A percentile compares a stretch with the other conserved stretches of the same genome.
These are phyloP conservation scores for Chesias legatella DNA, from an alignment of 2,888 invertebrate species.

Conservation along the genomic window DNA sequence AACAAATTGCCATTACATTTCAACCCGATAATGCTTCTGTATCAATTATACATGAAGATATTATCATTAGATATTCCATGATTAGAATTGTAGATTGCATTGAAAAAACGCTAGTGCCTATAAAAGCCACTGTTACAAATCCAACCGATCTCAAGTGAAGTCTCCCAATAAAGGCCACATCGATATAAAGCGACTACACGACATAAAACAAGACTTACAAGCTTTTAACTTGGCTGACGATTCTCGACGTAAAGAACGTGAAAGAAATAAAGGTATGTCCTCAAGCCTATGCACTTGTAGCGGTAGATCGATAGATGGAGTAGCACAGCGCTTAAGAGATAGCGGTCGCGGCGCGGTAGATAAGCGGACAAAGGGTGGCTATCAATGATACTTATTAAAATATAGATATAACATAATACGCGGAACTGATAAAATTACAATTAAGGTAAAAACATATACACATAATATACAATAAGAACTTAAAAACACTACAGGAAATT, in stretches of 20 bases:
- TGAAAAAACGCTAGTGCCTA: constrained; percentile 11
- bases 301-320: neutral
- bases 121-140: constrained; percentile 11
- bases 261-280: constrained; percentile 48
- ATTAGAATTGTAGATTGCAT: constrained; percentile 14
- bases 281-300: constrained; percentile 17
- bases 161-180: constrained; percentile 20
- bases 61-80: constrained; percentile 1
- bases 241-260: constrained; percentile 29
- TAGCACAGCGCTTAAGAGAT: neutral
- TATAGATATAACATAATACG: too few species aligned
- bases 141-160: constrained; percentile 21
- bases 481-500: too few species aligned
- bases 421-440: too few species aligned
- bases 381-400: too few species aligned
- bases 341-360: constrained; percentile 3
- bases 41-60: too few species aligned
- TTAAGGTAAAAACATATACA: too few species aligned
- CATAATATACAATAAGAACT: too few species aligned
- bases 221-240: constrained; percentile 27
- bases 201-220: constrained; percentile 28
- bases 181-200: constrained; percentile 19
- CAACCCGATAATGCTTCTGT: too few species aligned
- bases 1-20: too few species aligned
- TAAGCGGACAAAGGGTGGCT: constrained; percentile 2